Conservation (phyloP, 2,888 invertebrate species). For the Tenthredo amoena region DNA sequence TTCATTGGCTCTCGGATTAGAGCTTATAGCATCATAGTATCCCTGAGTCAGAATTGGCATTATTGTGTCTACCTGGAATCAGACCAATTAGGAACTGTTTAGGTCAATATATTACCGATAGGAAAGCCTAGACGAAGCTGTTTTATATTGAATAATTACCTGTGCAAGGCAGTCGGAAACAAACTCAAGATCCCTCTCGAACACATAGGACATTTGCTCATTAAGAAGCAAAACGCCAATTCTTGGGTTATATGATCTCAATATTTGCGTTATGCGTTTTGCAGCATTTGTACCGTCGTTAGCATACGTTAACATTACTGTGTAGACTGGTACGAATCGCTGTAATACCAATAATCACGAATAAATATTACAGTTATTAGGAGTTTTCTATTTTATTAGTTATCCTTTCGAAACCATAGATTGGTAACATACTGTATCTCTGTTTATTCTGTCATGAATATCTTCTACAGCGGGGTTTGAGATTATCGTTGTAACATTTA, state of each 20-base stretch:
- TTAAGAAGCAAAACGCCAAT: constrained; percentile 77
- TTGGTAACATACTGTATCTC: not conserved
- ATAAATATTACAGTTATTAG: not conserved
- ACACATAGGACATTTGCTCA: constrained; percentile 79
- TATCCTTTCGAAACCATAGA: not conserved
- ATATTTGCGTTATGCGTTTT: constrained; percentile 79
- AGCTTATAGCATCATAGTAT: constrained; percentile 79
- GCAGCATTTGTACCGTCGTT: constrained; percentile 80
- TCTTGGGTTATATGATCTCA: constrained; percentile 74
- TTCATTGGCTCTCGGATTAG: constrained; percentile 68
- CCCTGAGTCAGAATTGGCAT: constrained; percentile 81
- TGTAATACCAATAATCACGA: not conserved
- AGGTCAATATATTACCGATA: not conserved
- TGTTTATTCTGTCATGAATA: not conserved
- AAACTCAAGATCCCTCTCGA: constrained; percentile 80
- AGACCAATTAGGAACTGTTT: not conserved
- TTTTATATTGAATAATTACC: constrained; percentile 70
- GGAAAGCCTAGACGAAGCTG: not conserved
- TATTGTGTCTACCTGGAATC: constrained; percentile 80
- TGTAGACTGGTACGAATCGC: constrained; percentile 24
- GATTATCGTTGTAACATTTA: too few species aligned
- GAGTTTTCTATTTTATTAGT: not conserved
- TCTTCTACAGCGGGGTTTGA: not conserved
- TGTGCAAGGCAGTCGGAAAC: constrained; percentile 81
- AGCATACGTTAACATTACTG: constrained; percentile 80